Evolutionary conservation across 2,797 vertebrate species (phyloP).

Genomic region (Megalops cyprinoides): DNA sequence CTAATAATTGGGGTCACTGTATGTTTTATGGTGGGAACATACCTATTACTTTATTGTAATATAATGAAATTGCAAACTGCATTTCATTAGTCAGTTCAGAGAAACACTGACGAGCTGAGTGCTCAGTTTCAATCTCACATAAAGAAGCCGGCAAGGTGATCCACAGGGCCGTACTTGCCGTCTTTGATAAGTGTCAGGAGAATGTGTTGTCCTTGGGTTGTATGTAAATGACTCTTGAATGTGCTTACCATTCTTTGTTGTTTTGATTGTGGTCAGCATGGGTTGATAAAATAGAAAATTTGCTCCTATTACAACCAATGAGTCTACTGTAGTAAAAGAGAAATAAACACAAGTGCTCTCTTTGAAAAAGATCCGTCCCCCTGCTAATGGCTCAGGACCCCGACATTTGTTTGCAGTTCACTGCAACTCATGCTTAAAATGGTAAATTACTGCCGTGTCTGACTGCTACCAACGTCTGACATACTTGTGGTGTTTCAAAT

Average conservation of each 20-base stretch:
- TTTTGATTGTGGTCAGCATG: constrained; percentile 72
- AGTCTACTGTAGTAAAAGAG: constrained; percentile 23
- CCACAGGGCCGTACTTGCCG: constrained; percentile 66
- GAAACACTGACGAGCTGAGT: constrained; percentile 51
- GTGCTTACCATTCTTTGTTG: constrained; percentile 60
- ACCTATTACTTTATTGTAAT: constrained; percentile 61
- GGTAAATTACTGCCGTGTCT: constrained; percentile 39
- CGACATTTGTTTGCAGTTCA: constrained; percentile 43
- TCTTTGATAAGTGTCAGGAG: constrained; percentile 71
- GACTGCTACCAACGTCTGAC: constrained; percentile 37
- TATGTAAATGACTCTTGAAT: constrained; percentile 65
- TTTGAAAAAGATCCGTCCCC: constrained; percentile 52
- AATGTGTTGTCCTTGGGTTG: constrained; percentile 58
- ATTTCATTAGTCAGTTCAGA: constrained; percentile 72
- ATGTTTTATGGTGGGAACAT: constrained; percentile 52
- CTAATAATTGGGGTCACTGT: constrained; percentile 68
- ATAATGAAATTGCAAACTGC: constrained; percentile 59
- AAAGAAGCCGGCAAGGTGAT: constrained; percentile 69
- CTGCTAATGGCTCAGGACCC: constrained; percentile 46
- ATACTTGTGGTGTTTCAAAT: neutral
- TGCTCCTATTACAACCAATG: constrained; percentile 53
- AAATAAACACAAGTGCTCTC: constrained; percentile 44
- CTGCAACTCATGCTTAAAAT: constrained; percentile 46
- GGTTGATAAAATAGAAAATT: constrained; percentile 53
- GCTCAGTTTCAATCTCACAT: constrained; percentile 60